These are phyloP conservation scores for Orycteropus afer DNA, from an alignment of 2,113 vertebrate species.

Conservation along the genomic window DNA sequence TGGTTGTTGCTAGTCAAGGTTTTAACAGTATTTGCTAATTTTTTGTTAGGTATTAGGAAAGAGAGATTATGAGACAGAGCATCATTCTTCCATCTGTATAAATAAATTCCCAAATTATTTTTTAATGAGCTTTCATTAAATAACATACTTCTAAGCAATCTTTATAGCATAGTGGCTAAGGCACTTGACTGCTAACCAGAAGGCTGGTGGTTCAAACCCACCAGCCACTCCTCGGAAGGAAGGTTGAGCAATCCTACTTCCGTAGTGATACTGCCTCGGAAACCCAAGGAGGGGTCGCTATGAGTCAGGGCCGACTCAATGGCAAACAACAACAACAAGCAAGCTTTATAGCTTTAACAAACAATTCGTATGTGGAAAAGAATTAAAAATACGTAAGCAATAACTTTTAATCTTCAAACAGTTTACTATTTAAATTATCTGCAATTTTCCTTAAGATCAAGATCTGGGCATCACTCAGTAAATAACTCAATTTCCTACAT, in stretches of 20 bases:
- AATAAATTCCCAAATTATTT: neutral
- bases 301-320: no score
- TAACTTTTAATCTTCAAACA: conserved; percentile 2
- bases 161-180: no score
- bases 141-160: neutral
- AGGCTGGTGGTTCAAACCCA: no score
- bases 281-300: no score
- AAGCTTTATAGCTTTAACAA: conserved; percentile 22
- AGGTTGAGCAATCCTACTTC: no score
- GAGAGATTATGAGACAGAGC: neutral
- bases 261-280: no score
- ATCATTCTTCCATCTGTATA: neutral
- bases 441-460: conserved; percentile 35
- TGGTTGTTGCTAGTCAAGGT: neutral
- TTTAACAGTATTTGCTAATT: conserved; percentile 24
- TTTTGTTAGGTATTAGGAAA: conserved; percentile 28
- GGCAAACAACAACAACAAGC: no score
- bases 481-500: neutral
- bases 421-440: neutral
- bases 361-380: neutral
- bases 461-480: neutral
- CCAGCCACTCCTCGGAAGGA: no score
- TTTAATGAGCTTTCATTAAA: conserved; percentile 3
- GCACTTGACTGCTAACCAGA: no score
- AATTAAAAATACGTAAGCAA: conserved; percentile 27